A percentile compares a stretch with the other conserved stretches of the same genome.
Evolutionary conservation across 2,113 vertebrate species (phyloP).

Genomic region (Mesocricetus auratus): DNA sequence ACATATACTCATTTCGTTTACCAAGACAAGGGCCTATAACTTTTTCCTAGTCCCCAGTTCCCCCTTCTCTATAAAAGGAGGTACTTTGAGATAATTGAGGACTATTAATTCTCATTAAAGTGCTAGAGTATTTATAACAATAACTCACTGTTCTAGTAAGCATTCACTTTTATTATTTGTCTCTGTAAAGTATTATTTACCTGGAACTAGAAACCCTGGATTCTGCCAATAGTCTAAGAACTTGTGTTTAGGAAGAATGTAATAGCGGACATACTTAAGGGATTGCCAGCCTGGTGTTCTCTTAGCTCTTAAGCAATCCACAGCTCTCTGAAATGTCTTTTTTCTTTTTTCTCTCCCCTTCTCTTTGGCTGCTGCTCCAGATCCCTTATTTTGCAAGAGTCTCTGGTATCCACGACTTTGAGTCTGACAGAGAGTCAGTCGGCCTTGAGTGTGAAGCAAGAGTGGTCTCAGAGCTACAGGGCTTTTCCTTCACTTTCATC

Average conservation of each 20-base stretch:
- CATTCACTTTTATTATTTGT: constrained; percentile 70
- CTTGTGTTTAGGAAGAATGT: constrained; percentile 71
- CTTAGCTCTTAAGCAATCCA: constrained; percentile 74
- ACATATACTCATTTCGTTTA: constrained; percentile 49
- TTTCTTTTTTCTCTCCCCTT: constrained; percentile 18
- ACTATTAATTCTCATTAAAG: constrained; percentile 66
- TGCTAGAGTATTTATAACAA: constrained; percentile 69
- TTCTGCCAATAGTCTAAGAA: constrained; percentile 73
- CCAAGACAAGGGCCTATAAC: neutral
- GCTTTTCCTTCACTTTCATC: constrained; percentile 88
- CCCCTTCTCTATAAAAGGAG: neutral
- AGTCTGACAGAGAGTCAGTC: constrained; percentile 93
- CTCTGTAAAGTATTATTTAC: constrained; percentile 73
- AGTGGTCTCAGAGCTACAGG: constrained; percentile 91
- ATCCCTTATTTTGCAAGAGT: constrained; percentile 91
- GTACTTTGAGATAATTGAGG: constrained; percentile 56
- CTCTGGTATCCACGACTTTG: constrained; percentile 91
- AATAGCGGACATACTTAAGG: constrained; percentile 73
- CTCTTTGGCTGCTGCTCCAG: constrained; percentile 86
- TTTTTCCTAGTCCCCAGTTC: neutral
- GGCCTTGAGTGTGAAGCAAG: constrained; percentile 90
- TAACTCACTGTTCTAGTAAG: constrained; percentile 61
- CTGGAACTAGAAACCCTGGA: constrained; percentile 66
- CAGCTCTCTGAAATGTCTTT: constrained; percentile 69
- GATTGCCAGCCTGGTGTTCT: constrained; percentile 69